Percentiles rank a stretch among this genome's conserved stretches.
Evolutionary conservation across 2,113 vertebrate genomes (phyloP).

Genomic region (Azemiops feae): DNA sequence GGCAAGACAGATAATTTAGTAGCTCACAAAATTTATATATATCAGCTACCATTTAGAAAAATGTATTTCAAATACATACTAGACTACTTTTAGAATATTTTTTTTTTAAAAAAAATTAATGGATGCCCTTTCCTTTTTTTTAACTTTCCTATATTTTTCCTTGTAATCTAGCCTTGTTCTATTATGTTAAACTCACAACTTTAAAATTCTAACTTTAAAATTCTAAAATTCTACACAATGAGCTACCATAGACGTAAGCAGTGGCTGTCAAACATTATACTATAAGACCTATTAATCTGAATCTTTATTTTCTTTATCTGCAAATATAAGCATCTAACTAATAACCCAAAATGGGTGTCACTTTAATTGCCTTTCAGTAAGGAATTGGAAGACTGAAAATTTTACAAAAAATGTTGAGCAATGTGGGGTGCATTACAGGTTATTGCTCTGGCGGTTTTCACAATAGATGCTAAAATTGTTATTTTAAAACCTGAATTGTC

Average conservation of each 20-base stretch:
- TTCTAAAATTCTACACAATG: too few species aligned
- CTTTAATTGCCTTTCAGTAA: background rate
- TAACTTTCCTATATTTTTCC: background rate
- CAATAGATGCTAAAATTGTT: background rate
- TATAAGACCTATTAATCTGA: background rate
- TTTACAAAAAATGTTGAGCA: background rate
- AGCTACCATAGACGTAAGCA: background rate
- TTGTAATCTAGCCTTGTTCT: background rate
- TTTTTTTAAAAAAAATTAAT: background rate
- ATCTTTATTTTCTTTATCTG: background rate
- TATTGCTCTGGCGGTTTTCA: background rate
- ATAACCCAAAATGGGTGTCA: background rate
- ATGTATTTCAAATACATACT: background rate
- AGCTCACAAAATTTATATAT: background rate
- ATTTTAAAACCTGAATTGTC: background rate
- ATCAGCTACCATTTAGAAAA: background rate
- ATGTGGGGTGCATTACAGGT: background rate
- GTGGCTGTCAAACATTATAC: background rate
- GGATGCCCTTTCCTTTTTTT: background rate
- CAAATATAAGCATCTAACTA: background rate
- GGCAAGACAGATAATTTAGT: background rate
- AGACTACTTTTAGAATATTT: background rate
- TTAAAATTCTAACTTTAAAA: constrained; percentile 5
- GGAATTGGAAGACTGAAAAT: background rate
- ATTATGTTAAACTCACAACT: rapidly evolving